Evolutionary conservation across 1,140 invertebrate species (phyloP).

Genomic region (Drosophila parabipectinata): DNA sequence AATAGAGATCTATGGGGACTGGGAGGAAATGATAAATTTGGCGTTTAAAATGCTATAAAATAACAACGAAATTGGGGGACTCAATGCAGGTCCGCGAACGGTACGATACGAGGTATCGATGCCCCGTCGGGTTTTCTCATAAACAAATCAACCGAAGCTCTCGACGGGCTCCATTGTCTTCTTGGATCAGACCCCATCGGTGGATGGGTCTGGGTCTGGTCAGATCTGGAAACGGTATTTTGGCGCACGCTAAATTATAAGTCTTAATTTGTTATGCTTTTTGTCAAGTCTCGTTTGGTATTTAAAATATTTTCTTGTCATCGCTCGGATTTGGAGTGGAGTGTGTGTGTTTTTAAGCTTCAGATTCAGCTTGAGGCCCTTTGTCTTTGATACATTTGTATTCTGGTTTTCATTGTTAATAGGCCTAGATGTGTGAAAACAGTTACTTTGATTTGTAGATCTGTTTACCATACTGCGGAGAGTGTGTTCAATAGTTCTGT

Average conservation of each 20-base stretch:
- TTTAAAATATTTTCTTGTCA: slow-evolving; percentile 52
- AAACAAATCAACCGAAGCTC: slow-evolving; percentile 63
- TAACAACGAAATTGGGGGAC: slow-evolving; percentile 31
- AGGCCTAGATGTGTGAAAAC: slow-evolving; percentile 75
- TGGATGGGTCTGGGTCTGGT: not conserved
- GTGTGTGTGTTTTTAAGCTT: slow-evolving; percentile 9
- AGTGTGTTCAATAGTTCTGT: slow-evolving; percentile 30
- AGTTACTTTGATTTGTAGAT: slow-evolving; percentile 63
- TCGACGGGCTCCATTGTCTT: slow-evolving; percentile 54
- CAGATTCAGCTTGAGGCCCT: not conserved
- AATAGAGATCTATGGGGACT: slow-evolving; percentile 1
- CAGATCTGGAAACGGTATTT: slow-evolving; percentile 65
- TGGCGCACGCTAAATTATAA: slow-evolving; percentile 80
- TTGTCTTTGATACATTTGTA: slow-evolving; percentile 32
- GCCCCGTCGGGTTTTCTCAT: slow-evolving; percentile 56
- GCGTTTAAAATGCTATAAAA: slow-evolving; percentile 71
- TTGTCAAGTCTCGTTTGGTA: slow-evolving; percentile 52
- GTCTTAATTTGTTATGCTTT: slow-evolving; percentile 76
- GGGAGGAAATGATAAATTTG: slow-evolving; percentile 51
- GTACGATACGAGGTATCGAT: slow-evolving; percentile 27
- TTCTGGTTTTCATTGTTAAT: slow-evolving; percentile 38
- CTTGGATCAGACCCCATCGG: not conserved
- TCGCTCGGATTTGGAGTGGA: slow-evolving; percentile 13
- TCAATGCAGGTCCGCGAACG: slow-evolving; percentile 41
- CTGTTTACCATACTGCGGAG: slow-evolving; percentile 35